These are phyloP conservation scores for Prosopocoilus inquinatus DNA, from an alignment of 2,888 invertebrate genomes.

Conservation along the genomic window DNA sequence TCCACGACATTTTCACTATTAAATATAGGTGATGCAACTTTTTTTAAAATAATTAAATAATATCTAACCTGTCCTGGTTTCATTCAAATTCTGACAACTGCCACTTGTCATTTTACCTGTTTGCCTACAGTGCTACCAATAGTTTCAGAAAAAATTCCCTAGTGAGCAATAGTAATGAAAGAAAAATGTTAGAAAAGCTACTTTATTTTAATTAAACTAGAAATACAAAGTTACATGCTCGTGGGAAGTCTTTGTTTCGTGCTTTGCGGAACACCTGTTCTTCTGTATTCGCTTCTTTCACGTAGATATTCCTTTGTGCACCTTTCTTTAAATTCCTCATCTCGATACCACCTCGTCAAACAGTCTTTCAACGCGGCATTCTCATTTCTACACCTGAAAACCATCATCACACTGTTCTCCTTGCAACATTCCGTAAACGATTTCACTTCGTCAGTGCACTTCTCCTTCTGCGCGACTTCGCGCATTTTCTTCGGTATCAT, in stretches of 20 bases:
- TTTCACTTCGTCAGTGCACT: constrained; percentile 72
- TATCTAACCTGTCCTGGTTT: too few species aligned
- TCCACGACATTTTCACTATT: constrained; percentile 55
- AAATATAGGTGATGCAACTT: too few species aligned
- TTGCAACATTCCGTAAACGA: constrained; percentile 75
- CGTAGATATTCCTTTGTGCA: constrained; percentile 79
- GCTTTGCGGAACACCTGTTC: constrained; percentile 71
- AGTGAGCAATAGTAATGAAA: too few species aligned
- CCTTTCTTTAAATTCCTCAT: constrained; percentile 70
- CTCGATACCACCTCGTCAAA: constrained; percentile 70
- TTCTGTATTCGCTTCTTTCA: constrained; percentile 77
- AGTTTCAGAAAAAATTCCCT: too few species aligned
- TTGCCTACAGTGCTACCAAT: too few species aligned
- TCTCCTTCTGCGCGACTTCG: constrained; percentile 74
- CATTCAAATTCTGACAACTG: too few species aligned
- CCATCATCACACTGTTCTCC: constrained; percentile 63
- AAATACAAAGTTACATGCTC: constrained; percentile 15
- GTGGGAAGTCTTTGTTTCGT: constrained; percentile 10
- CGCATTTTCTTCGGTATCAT: constrained; percentile 80
- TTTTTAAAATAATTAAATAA: neutral
- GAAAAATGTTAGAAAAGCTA: neutral
- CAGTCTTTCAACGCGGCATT: constrained; percentile 71
- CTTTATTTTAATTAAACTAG: neutral
- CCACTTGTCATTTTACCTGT: too few species aligned
- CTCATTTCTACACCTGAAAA: constrained; percentile 70